These are phyloP conservation scores for Masnerella sp. DNA, from an alignment of 2,888 invertebrate species.

Conservation along the genomic window DNA sequence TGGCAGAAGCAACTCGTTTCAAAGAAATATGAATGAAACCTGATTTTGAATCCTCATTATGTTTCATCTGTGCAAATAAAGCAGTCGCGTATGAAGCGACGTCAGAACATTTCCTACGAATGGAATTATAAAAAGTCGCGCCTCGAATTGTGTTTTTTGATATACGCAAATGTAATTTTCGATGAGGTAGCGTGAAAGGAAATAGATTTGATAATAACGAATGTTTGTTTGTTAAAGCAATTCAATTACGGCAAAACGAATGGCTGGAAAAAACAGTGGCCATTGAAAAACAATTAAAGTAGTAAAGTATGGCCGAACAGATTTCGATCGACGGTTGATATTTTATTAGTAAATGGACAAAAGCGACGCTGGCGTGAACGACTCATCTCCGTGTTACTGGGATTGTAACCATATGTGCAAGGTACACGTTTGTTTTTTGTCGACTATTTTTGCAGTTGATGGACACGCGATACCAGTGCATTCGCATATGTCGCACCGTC, in stretches of 20 bases:
- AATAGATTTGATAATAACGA: conserved; percentile 34
- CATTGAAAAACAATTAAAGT: conserved; percentile 76
- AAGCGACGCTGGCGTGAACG: conserved; percentile 37
- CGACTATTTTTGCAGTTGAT: conserved; percentile 42
- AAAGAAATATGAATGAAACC: too few species aligned
- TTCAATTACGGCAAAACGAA: conserved; percentile 72
- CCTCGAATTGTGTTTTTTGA: too few species aligned
- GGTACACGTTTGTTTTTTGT: conserved; percentile 28
- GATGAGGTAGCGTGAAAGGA: conserved; percentile 12
- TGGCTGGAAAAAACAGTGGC: conserved; percentile 66
- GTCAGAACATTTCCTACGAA: too few species aligned
- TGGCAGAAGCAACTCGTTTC: too few species aligned
- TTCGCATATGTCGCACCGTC: conserved; percentile 41
- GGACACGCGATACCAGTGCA: conserved; percentile 44
- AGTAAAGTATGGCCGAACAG: conserved; percentile 74
- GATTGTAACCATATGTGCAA: conserved; percentile 47
- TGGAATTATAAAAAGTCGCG: too few species aligned
- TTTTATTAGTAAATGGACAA: conserved; percentile 70
- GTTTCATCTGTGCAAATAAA: too few species aligned
- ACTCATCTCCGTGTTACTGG: conserved; percentile 32
- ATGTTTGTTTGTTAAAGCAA: conserved; percentile 69
- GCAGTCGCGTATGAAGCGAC: too few species aligned
- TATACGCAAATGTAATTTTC: conserved; percentile 11
- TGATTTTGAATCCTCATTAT: too few species aligned
- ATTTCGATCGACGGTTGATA: conserved; percentile 72